These are phyloP conservation scores for Lophura nycthemera DNA, from an alignment of 2,113 vertebrate species.

Conservation along the genomic window DNA sequence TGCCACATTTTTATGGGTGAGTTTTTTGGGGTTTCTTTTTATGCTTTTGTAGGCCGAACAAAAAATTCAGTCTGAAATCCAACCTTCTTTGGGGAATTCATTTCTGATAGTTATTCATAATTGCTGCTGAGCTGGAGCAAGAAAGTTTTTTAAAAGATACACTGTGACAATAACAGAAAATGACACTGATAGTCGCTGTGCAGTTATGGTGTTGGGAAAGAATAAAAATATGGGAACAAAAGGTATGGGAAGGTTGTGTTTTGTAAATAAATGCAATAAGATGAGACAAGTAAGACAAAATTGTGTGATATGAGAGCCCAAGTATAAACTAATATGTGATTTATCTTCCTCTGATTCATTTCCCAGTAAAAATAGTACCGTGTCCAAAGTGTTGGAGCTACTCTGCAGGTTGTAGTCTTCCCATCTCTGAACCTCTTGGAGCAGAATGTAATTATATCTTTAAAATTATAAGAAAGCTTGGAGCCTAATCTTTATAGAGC, in stretches of 20 bases:
- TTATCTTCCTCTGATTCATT: not conserved
- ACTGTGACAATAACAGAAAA: not conserved
- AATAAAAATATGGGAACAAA: not conserved
- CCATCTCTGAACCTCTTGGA: not conserved
- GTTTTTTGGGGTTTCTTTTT: not conserved
- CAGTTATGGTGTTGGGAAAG: not conserved
- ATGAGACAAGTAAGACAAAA: not conserved
- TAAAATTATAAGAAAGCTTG: not conserved
- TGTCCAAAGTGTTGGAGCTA: not conserved
- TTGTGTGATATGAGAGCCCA: not conserved
- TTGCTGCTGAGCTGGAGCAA: not conserved
- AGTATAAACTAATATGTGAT: not conserved
- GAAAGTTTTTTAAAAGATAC: rapidly evolving
- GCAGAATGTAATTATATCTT: not conserved
- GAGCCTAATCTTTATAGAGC: not conserved
- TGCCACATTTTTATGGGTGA: not conserved
- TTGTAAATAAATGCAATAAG: conserved; percentile 4
- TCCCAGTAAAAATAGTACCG: not conserved
- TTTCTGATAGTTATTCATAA: not conserved
- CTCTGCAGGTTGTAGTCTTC: not conserved
- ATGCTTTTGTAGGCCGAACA: not conserved
- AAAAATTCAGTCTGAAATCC: not conserved
- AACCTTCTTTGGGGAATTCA: not conserved
- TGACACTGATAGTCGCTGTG: not conserved
- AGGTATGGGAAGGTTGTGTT: not conserved